Base-by-base conservation (phyloP, 2,888 invertebrate genomes). In the Drosophila paucipuncta region DNA sequence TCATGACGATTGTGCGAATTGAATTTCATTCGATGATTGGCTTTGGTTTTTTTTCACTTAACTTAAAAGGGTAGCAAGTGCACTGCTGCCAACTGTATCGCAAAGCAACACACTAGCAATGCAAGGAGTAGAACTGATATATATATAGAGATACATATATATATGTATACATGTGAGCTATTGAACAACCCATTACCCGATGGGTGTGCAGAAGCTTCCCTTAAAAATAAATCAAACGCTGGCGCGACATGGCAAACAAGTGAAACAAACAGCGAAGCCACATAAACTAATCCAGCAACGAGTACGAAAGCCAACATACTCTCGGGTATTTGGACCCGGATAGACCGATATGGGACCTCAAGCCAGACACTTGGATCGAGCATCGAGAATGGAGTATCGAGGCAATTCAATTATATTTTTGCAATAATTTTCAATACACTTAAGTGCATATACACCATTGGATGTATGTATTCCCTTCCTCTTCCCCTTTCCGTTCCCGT, bases 401-500 rank as follows among this genome's bases (percentile, higher is more conserved):
- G 80, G 89, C 87, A 87, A 90, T 89, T 89, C 91, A 89, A 90
- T 89, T 89, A 90, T 91, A 83, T 84, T 90, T 90, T 89, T 82
- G 91, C 83, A 91, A 91, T 91, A 91, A 91, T 91, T 91, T 91
- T 85, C 84, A 90, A 91, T 87, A 91, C 90, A 89, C 91, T 91
- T 85, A 91, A 91, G 84, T 91, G 91, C 91, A 87, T 84, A 76
- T 78, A 83, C 59, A 58, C 62, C 61, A 59, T 18, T 31, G 49
- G 58, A 11, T 22, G 33, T 57, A n/a, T n/a, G 18, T 18, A 10
- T 7, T 3, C 55, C 18, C 28, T 11, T 6, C 25, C 6, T 4
- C 16, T 9, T 2, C 2, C 9, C 3, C 13, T 13, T 35, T 4
- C 2, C 7, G 1, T 6, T 4, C 1, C 5, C 2, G 0, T 16